Evolutionary conservation across 2,888 invertebrate species (phyloP).

Genomic region (Acleris emargana): DNA sequence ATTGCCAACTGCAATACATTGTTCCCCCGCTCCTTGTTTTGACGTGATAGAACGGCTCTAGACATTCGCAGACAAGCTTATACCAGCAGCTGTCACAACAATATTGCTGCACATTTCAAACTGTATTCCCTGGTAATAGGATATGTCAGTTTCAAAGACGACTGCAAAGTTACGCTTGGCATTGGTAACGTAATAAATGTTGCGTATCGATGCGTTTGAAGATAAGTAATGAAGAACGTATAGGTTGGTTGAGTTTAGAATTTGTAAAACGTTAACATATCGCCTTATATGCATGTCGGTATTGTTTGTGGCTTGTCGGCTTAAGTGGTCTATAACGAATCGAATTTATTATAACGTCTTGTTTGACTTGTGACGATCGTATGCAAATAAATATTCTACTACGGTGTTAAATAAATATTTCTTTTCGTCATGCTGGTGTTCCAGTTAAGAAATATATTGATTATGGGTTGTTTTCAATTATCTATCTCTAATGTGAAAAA

Average conservation of each 20-base stretch:
- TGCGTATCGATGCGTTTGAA: slow-evolving; percentile 82
- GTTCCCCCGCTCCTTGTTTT: slow-evolving; percentile 75
- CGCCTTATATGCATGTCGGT: slow-evolving; percentile 10
- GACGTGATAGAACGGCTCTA: slow-evolving; percentile 78
- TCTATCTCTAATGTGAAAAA: too few relatives aligned
- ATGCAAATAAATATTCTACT: too few relatives aligned
- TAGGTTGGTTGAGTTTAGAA: slow-evolving; percentile 68
- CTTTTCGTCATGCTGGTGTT: too few relatives aligned
- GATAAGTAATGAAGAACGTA: slow-evolving; percentile 81
- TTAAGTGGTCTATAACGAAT: not conserved
- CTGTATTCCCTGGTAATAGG: slow-evolving; percentile 40
- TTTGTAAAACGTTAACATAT: slow-evolving; percentile 41
- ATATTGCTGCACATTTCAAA: slow-evolving; percentile 36
- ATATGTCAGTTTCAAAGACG: slow-evolving; percentile 14
- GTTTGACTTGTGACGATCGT: too few relatives aligned
- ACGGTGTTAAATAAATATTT: too few relatives aligned
- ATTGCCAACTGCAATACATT: slow-evolving; percentile 61
- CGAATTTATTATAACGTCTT: too few relatives aligned
- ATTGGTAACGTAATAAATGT: slow-evolving; percentile 76
- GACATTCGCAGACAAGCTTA: slow-evolving; percentile 62
- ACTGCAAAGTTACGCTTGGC: slow-evolving; percentile 45
- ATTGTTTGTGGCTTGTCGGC: slow-evolving; percentile 3
- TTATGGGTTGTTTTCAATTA: too few relatives aligned
- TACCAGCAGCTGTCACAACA: slow-evolving; percentile 38
- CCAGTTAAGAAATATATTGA: too few relatives aligned